phyloP scores from a whole-genome alignment of 2,113 vertebrate genomes.

The Pluvianellus socialis region DNA sequence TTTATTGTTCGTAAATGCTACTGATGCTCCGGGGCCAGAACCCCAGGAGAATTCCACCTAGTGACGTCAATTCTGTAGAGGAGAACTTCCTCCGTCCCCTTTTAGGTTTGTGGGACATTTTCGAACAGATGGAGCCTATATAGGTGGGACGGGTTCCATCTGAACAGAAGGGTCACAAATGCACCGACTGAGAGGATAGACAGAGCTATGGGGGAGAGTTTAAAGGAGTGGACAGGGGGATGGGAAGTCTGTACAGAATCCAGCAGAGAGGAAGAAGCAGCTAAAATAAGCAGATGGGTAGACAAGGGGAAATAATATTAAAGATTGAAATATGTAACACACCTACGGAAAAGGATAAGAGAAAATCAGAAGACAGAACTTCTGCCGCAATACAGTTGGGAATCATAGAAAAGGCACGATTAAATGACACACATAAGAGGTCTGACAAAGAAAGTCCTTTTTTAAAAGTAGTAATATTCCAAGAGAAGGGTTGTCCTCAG shows the following conservation, averaged over 20 bases:
- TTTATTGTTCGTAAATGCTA: conserved; percentile 69
- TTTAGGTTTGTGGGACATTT: conserved; percentile 76
- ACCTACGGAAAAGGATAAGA: conserved; percentile 57
- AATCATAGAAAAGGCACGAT: not conserved
- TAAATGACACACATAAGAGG: not conserved
- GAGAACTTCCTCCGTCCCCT: conserved; percentile 77
- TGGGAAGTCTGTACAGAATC: conserved; percentile 74
- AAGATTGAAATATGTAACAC: conserved; percentile 57
- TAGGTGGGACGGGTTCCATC: conserved; percentile 80
- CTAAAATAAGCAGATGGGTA: conserved; percentile 81
- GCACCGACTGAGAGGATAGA: conserved; percentile 83
- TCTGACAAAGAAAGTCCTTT: not conserved
- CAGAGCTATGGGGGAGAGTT: conserved; percentile 84
- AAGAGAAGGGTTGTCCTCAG: not conserved
- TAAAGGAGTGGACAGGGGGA: conserved; percentile 78
- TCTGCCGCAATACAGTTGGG: not conserved
- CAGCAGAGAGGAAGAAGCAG: conserved; percentile 77
- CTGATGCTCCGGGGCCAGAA: conserved; percentile 67
- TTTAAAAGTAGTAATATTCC: not conserved
- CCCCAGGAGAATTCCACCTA: conserved; percentile 78
- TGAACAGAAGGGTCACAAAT: conserved; percentile 84
- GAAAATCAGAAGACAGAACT: conserved; percentile 26
- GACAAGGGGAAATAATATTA: conserved; percentile 62
- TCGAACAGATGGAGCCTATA: conserved; percentile 81
- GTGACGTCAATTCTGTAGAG: conserved; percentile 80